Evolutionary conservation across 2,888 invertebrate genomes (phyloP).

Genomic region (Troides oblongomaculatus): DNA sequence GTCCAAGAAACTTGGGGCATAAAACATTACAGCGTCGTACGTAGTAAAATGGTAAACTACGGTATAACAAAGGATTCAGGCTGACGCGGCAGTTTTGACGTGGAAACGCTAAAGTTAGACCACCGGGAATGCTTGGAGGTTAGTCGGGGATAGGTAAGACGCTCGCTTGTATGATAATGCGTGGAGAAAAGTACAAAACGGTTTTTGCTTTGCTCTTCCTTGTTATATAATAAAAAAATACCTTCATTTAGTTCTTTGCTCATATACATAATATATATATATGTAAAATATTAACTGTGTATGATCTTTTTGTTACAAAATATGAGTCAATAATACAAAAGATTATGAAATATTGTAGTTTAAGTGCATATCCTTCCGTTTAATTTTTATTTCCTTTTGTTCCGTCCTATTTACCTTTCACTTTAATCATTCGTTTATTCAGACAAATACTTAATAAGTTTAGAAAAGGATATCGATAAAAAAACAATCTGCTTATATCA

Average conservation of each 20-base stretch:
- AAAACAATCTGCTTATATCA: no score
- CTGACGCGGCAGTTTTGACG: constrained; percentile 41
- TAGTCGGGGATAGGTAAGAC: constrained; percentile 13
- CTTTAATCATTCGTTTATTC: no score
- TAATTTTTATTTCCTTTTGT: no score
- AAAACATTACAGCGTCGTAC: constrained; percentile 59
- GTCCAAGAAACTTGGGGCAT: constrained; percentile 62
- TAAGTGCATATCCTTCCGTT: no score
- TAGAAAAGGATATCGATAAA: no score
- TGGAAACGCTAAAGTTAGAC: constrained; percentile 46
- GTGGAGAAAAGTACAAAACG: constrained; percentile 1
- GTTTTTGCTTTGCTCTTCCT: constrained; percentile 13
- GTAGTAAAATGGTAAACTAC: constrained; percentile 48
- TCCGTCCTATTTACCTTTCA: no score
- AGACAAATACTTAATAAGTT: no score
- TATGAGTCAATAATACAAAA: no score
- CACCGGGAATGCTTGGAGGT: constrained; percentile 33
- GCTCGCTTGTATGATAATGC: constrained; percentile 7
- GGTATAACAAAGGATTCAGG: constrained; percentile 41
- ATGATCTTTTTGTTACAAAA: no score
- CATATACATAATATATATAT: no score
- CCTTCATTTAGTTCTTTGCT: not conserved
- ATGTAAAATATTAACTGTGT: no score
- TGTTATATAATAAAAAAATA: not conserved
- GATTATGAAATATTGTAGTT: no score